phyloP scores from a whole-genome alignment of 1,140 invertebrate species.

The Pararge aegeria region DNA sequence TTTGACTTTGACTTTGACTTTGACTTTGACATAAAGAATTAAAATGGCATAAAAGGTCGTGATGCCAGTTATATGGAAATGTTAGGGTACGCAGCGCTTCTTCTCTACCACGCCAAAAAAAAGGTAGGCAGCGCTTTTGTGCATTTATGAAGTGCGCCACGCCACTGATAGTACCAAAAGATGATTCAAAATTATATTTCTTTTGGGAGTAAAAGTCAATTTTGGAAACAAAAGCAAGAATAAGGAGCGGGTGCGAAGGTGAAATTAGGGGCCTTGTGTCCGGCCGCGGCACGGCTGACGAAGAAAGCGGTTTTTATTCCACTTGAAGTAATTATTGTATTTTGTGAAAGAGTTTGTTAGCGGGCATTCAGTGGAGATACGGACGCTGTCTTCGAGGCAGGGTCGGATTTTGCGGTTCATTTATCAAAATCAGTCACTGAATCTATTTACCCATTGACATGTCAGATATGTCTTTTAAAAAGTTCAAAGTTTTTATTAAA shows the following conservation, averaged over 20 bases:
- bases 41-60: too few species aligned
- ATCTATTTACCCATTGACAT: not conserved
- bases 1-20: too few species aligned
- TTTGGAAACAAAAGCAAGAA: conserved; percentile 32
- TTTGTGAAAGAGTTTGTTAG: conserved; percentile 79
- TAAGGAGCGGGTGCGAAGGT: conserved; percentile 44
- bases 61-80: too few species aligned
- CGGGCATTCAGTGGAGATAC: conserved; percentile 68
- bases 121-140: too few species aligned
- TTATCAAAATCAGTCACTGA: not conserved
- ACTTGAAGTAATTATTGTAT: conserved; percentile 78
- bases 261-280: conserved; percentile 65
- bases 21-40: too few species aligned
- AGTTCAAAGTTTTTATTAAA: too few species aligned
- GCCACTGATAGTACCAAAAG: too few species aligned
- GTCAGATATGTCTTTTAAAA: too few species aligned
- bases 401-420: conserved; percentile 37
- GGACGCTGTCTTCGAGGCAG: conserved; percentile 47
- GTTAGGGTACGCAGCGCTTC: too few species aligned
- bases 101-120: too few species aligned
- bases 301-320: conserved; percentile 75
- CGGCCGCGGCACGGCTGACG: conserved; percentile 19
- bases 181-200: too few species aligned
- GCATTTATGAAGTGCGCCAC: too few species aligned
- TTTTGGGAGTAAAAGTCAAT: not conserved